Evolutionary conservation across 2,888 invertebrate species (phyloP), one percentile per base, ranked within the genome.

Genomic region (Steinernema hermaphroditum): DNA sequence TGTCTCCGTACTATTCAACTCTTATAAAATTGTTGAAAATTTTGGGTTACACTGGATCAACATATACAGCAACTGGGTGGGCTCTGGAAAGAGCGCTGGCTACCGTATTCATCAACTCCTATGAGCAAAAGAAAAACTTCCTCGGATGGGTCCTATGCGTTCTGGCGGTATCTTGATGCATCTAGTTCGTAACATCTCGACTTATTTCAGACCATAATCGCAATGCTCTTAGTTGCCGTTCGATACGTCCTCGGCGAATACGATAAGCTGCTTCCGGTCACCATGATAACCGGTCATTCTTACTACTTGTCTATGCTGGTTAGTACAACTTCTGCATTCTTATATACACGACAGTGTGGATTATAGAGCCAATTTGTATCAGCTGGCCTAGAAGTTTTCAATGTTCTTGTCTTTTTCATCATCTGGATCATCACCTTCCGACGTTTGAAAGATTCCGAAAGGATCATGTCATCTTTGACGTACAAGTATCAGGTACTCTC

Each of bases 251-350:
- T 32, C 29, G 62, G 62, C 29, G 29, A 32, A 32, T 62, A 62
- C 62, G 34, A 32, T n/a, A 29, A 32, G 19, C 4, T 32, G 16
- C 62, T 62, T n/a, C 62, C 62, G 9, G 16, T 62, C 4, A 62
- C 62, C 1, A 62, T 62, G 62, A n/a, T 62, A 1, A 62, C 27
- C 29, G 62, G 62, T 1, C 2, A 62, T 16, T 62, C 62, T n/a
- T 62, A 62, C 62, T 62, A 62, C 29, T 14, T 62, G 32, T 62
- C 62, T 16, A 62, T 62, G 62, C 12, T 14, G 62, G 62, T 62
- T 2, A 62, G 62, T 32, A 1, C 62, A 2, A 27, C 16, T 8
- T 34, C 4, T 46, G 4, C 37, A 8, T 37, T 12, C 37, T 8
- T 37, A 4, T 37, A 12, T 37, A 12, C 37, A 37, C 37, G 12